Evolutionary conservation across 2,113 vertebrate genomes (phyloP).

Genomic region (Ceyx margarethae): DNA sequence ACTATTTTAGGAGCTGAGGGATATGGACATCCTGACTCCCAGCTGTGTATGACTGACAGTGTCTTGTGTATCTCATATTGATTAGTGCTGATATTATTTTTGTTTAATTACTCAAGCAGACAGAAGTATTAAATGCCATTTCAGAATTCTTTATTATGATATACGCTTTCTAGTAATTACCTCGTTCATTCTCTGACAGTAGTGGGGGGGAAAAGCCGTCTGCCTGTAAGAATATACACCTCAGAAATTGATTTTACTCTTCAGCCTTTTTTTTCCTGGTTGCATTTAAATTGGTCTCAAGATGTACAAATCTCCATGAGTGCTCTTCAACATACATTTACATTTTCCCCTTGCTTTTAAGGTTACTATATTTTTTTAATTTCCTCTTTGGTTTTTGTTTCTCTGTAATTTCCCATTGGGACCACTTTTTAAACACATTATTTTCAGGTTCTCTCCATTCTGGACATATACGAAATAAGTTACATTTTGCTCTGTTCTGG

Average conservation of each 20-base stretch:
- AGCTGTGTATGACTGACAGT: not conserved
- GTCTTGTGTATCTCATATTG: accelerated
- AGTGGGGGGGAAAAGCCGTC: not conserved
- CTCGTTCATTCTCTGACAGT: not conserved
- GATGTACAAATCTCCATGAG: not conserved
- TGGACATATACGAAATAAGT: not conserved
- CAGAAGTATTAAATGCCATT: slow-evolving; percentile 24
- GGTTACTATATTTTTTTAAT: not conserved
- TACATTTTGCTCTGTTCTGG: not conserved
- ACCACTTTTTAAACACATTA: not conserved
- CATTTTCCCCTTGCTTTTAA: not conserved
- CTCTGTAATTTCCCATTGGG: not conserved
- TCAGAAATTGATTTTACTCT: not conserved
- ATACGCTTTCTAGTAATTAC: slow-evolving; percentile 17
- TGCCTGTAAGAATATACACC: not conserved
- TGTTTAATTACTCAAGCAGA: slow-evolving; percentile 29
- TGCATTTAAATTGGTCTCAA: not conserved
- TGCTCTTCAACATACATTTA: not conserved
- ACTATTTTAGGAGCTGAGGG: not conserved
- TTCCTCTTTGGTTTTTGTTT: not conserved
- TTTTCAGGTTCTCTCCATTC: not conserved
- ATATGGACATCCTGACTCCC: not conserved
- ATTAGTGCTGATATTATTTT: not conserved
- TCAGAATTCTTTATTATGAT: not conserved
- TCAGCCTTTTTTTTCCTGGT: not conserved